Percentiles rank a stretch among this genome's conserved stretches.
phyloP scores from a whole-genome alignment of 2,888 invertebrate species.

The Xylota segnis region DNA sequence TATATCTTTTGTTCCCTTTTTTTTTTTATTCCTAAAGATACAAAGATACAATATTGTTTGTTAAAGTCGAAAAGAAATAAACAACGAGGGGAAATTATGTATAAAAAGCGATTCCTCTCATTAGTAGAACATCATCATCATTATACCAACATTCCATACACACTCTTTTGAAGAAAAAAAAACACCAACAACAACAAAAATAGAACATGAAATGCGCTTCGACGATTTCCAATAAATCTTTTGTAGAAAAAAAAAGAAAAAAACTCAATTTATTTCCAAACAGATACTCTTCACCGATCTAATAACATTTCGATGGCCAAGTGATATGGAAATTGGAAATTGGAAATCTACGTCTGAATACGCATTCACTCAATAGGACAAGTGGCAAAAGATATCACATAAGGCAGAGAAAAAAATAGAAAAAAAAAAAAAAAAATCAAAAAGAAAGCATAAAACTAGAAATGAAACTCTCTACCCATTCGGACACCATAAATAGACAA shows the following conservation, averaged over 20 bases:
- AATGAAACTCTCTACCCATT: conserved; percentile 68
- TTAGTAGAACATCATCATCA: conserved; percentile 37
- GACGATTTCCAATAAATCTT: conserved; percentile 48
- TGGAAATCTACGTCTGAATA: conserved; percentile 50
- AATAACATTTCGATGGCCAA: conserved; percentile 36
- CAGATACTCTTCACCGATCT: background rate
- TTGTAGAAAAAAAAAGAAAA: conserved; percentile 1
- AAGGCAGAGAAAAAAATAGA: background rate
- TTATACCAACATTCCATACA: conserved; percentile 22
- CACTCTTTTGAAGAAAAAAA: background rate
- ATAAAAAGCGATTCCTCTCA: conserved; percentile 14
- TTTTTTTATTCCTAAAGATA: background rate
- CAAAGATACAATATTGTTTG: background rate
- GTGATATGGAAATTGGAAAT: conserved; percentile 69
- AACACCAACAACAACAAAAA: no score
- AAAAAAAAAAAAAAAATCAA: conserved; percentile 23
- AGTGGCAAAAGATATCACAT: conserved; percentile 18
- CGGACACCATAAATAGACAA: conserved; percentile 64
- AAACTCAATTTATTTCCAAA: background rate
- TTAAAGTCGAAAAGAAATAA: conserved; percentile 11
- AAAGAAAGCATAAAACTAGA: conserved; percentile 69
- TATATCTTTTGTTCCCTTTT: background rate
- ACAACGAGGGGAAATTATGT: background rate
- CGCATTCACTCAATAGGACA: conserved; percentile 49
- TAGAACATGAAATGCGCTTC: conserved; percentile 28